These are phyloP conservation scores for Okapia johnstoni DNA, from an alignment of 2,113 vertebrate species.

Conservation along the genomic window DNA sequence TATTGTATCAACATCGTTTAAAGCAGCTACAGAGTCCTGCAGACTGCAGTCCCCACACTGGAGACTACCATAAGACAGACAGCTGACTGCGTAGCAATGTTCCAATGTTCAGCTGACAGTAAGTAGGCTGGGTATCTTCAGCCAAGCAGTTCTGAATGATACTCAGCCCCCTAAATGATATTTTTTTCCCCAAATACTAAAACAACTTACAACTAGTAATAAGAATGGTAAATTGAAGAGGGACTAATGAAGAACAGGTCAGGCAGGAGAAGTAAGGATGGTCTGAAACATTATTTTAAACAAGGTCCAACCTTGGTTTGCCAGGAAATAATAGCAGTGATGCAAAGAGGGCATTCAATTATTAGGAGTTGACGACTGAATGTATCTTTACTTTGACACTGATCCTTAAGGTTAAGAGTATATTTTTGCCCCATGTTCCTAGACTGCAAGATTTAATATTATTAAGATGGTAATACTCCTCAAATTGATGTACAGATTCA, in stretches of 20 bases:
- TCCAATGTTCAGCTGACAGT: not conserved
- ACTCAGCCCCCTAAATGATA: not conserved
- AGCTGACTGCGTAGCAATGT: accelerated
- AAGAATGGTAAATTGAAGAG: not conserved
- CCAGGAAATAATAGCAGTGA: not conserved
- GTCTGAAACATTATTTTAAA: not conserved
- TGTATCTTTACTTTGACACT: not conserved
- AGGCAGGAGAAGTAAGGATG: not conserved
- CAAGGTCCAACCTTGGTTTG: not conserved
- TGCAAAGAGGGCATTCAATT: no score
- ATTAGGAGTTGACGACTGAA: not conserved
- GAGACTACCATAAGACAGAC: not conserved
- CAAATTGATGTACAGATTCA: not conserved
- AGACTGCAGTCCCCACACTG: not conserved
- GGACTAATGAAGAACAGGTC: not conserved
- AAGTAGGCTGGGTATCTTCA: not conserved
- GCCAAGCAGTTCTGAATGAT: not conserved
- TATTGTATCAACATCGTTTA: not conserved
- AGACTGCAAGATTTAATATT: not conserved
- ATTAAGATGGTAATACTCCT: not conserved
- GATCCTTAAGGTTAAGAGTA: not conserved
- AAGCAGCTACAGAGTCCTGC: not conserved
- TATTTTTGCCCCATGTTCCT: not conserved
- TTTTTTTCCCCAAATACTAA: not conserved
- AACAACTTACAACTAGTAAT: not conserved